A percentile compares a stretch with the other conserved stretches of the same genome.
Evolutionary conservation across 1,140 invertebrate species (phyloP).

Genomic region (Lordiphosa stackelbergi): DNA sequence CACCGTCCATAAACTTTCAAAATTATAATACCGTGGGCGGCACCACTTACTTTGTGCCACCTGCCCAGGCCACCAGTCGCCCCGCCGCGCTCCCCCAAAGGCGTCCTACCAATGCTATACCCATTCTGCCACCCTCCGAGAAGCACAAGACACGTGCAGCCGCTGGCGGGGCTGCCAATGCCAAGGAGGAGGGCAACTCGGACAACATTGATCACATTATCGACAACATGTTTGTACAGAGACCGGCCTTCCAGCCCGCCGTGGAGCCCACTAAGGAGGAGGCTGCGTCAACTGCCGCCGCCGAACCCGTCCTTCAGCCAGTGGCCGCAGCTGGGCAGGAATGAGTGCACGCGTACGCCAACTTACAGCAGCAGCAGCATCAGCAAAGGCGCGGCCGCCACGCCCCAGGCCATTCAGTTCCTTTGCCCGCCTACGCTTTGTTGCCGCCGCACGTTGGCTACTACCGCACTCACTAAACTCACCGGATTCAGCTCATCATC

Average conservation of each 20-base stretch:
- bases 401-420: conserved; percentile 14
- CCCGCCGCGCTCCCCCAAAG: conserved; percentile 70
- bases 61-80: conserved; percentile 56
- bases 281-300: conserved; percentile 5
- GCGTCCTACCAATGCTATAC: conserved; percentile 77
- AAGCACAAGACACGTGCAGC: conserved; percentile 57
- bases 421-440: conserved; percentile 36
- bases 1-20: conserved; percentile 49
- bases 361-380: conserved; percentile 37
- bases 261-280: conserved; percentile 26
- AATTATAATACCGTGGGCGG: conserved; percentile 76
- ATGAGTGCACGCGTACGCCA: conserved; percentile 60
- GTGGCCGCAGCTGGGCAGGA: conserved; percentile 60
- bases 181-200: conserved; percentile 51
- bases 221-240: conserved; percentile 81
- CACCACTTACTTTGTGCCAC: conserved; percentile 76
- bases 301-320: conserved; percentile 36
- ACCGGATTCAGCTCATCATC: conserved; percentile 28
- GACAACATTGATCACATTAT: conserved; percentile 81
- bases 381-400: conserved; percentile 28
- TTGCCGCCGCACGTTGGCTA: conserved; percentile 58
- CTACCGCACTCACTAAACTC: conserved; percentile 47
- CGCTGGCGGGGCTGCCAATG: conserved; percentile 15
- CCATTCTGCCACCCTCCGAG: conserved; percentile 77
- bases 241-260: conserved; percentile 76